phyloP scores from a whole-genome alignment of 2,797 vertebrate genomes.

The Thunnus albacares region DNA sequence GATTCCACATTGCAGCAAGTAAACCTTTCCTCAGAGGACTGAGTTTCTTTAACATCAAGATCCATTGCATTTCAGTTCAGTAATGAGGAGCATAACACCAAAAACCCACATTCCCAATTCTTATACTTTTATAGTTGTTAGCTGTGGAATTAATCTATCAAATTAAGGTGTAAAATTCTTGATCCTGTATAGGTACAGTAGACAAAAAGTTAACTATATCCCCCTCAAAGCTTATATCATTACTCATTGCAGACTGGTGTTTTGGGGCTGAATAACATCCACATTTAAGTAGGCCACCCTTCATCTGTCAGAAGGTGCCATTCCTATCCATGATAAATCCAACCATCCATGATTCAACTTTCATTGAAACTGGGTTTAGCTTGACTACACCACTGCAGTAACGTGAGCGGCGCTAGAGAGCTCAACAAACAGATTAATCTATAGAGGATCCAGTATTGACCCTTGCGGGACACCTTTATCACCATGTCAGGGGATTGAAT shows the following conservation, averaged over 20 bases:
- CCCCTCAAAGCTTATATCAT: background rate
- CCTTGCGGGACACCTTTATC: background rate
- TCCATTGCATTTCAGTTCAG: background rate
- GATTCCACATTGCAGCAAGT: background rate
- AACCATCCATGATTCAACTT: background rate
- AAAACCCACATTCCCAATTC: background rate
- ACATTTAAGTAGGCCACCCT: too few species aligned
- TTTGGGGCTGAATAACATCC: background rate
- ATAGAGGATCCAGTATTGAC: background rate
- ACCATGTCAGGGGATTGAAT: background rate
- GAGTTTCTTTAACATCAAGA: background rate
- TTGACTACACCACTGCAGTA: background rate
- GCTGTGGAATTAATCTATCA: constrained; percentile 24
- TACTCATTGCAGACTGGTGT: background rate
- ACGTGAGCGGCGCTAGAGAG: background rate
- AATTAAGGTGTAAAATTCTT: constrained; percentile 13
- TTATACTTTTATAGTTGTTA: background rate
- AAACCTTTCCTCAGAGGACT: background rate
- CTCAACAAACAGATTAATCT: background rate
- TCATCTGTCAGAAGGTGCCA: background rate
- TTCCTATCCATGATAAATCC: background rate
- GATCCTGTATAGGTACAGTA: too few species aligned
- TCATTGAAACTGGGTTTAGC: constrained; percentile 12
- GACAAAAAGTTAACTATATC: too few species aligned
- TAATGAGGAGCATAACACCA: background rate